Evolutionary conservation across 1,140 invertebrate species (phyloP).

Genomic region (Ericerus pela): DNA sequence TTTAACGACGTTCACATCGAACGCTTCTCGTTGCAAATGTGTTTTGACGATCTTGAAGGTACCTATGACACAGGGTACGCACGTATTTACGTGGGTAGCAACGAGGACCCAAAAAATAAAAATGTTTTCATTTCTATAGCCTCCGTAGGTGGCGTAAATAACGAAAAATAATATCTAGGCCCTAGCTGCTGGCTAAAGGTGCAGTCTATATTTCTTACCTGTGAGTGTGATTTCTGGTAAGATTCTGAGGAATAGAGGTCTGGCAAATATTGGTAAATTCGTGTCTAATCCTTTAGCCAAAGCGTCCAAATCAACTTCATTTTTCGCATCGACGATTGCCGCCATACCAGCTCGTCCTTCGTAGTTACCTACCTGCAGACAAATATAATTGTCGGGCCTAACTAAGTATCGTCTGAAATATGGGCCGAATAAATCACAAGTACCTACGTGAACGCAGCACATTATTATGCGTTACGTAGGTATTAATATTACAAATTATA

Average conservation of each 20-base stretch:
- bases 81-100: not conserved
- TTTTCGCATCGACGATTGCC: conserved; percentile 64
- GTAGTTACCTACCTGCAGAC: conserved; percentile 48
- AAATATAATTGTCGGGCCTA: no score
- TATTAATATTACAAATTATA: conserved; percentile 35
- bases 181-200: not conserved
- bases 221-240: conserved; percentile 65
- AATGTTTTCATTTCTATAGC: not conserved
- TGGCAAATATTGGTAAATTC: conserved; percentile 64
- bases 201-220: conserved; percentile 35
- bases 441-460: no score
- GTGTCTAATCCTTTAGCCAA: conserved; percentile 48
- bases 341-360: conserved; percentile 95
- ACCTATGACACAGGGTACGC: conserved; percentile 32
- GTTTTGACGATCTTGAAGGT: conserved; percentile 85
- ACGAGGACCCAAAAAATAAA: not conserved
- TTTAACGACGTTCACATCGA: conserved; percentile 41
- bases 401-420: no score
- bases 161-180: no score
- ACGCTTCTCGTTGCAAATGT: conserved; percentile 64
- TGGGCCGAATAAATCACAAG: no score
- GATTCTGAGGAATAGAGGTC: conserved; percentile 77
- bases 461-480: not conserved
- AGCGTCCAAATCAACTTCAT: conserved; percentile 45
- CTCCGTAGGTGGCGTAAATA: no score